These are phyloP conservation scores for Hippopotamyrus pictus DNA, from an alignment of 2,797 vertebrate genomes.

Conservation along the genomic window DNA sequence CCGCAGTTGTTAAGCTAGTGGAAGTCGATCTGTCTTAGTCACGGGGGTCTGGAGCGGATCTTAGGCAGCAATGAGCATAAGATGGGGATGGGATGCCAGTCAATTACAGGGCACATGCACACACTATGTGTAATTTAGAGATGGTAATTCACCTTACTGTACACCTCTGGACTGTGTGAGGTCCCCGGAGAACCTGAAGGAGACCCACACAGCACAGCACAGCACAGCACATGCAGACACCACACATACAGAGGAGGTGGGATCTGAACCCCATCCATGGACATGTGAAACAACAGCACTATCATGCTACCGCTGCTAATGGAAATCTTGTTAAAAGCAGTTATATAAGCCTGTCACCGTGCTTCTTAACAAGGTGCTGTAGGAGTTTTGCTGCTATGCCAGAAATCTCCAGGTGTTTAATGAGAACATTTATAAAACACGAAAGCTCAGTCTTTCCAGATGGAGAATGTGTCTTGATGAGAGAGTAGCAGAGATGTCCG, in stretches of 20 bases:
- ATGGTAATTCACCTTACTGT: background rate
- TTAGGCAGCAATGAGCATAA: background rate
- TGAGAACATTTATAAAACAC: slow-evolving; percentile 14
- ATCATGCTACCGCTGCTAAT: background rate
- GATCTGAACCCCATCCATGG: background rate
- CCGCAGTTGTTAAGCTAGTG: background rate
- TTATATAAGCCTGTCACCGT: slow-evolving; percentile 13
- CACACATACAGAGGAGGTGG: background rate
- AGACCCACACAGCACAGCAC: background rate
- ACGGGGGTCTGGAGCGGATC: background rate
- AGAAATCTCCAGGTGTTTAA: slow-evolving; percentile 21
- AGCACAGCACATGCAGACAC: background rate
- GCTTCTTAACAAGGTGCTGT: slow-evolving; percentile 9
- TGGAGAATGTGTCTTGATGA: slow-evolving; percentile 8
- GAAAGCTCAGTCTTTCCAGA: background rate
- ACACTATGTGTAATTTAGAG: background rate
- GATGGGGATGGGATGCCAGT: background rate
- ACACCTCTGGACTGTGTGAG: background rate
- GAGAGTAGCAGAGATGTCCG: background rate
- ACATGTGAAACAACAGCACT: background rate
- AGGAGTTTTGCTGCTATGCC: slow-evolving; percentile 3
- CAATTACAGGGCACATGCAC: background rate
- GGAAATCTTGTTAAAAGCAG: background rate
- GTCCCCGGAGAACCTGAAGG: background rate
- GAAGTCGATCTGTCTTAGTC: background rate